These are phyloP conservation scores for Centruroides vittatus DNA, from an alignment of 1,140 invertebrate genomes.

Conservation along the genomic window DNA sequence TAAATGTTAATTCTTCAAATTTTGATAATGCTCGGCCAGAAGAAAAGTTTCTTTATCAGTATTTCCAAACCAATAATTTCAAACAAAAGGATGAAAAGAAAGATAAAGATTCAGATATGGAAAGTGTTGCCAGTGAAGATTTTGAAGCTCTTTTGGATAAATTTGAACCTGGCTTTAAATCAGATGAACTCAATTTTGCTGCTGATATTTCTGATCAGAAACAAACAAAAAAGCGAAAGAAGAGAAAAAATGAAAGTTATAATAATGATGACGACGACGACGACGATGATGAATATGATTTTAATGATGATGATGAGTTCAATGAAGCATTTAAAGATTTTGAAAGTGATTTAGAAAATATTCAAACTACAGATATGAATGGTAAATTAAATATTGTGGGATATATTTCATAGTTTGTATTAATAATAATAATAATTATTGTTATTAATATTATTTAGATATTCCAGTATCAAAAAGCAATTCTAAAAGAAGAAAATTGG, in stretches of 20 bases:
- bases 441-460: no score
- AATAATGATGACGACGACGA: constrained; percentile 23
- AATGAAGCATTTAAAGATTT: constrained; percentile 23
- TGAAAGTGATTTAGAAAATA: constrained; percentile 45
- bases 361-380: constrained; percentile 21
- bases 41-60: constrained; percentile 56
- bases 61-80: constrained; percentile 21
- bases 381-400: not conserved
- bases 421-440: no score
- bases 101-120: constrained; percentile 46
- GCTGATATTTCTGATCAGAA: constrained; percentile 12
- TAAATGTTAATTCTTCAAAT: no score
- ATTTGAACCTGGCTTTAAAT: constrained; percentile 8
- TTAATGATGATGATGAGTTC: constrained; percentile 25
- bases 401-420: no score
- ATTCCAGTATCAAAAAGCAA: no score
- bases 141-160: constrained; percentile 43
- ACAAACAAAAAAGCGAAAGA: constrained; percentile 10
- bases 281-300: constrained; percentile 24
- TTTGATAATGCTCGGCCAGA: constrained; percentile 58
- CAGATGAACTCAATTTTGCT: constrained; percentile 13
- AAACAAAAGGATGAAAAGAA: constrained; percentile 21
- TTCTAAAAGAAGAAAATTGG: no score
- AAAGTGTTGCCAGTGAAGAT: constrained; percentile 74
- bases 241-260: not conserved